Percentiles rank a stretch among this genome's conserved stretches.
These are phyloP conservation scores for Elysia chlorotica DNA, from an alignment of 1,140 invertebrate species.

Conservation along the genomic window DNA sequence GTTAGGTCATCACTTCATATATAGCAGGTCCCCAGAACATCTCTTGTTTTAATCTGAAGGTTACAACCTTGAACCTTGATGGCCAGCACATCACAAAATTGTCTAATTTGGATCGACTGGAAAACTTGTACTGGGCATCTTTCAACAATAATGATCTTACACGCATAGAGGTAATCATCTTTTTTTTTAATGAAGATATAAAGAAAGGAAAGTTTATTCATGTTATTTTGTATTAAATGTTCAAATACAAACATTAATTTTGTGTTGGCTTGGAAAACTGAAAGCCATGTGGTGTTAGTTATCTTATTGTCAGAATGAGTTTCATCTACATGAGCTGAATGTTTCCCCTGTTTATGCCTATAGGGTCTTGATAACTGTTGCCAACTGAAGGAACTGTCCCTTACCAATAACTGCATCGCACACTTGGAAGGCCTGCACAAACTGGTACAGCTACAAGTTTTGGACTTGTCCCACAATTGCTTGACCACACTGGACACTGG, in stretches of 20 bases:
- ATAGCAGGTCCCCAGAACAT: background rate
- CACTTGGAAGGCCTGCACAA: constrained; percentile 83
- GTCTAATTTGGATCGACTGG: constrained; percentile 52
- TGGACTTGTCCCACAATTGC: constrained; percentile 84
- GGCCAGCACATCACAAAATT: constrained; percentile 57
- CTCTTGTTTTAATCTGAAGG: constrained; percentile 31
- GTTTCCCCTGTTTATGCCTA: too few species aligned
- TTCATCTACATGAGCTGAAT: too few species aligned
- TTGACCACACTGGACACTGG: constrained; percentile 69
- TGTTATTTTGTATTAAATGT: too few species aligned
- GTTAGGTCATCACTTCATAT: background rate
- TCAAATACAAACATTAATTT: too few species aligned
- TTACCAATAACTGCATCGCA: constrained; percentile 88
- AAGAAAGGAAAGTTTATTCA: too few species aligned
- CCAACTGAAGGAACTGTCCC: constrained; percentile 69
- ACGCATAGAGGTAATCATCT: constrained; percentile 60
- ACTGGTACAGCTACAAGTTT: constrained; percentile 80
- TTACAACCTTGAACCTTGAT: constrained; percentile 54
- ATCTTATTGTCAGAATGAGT: too few species aligned
- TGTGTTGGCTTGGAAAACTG: too few species aligned
- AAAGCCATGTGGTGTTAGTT: too few species aligned
- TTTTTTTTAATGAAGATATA: too few species aligned
- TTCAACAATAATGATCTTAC: constrained; percentile 61
- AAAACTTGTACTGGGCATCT: constrained; percentile 58
- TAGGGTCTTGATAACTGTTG: constrained; percentile 57